A percentile compares a stretch with the other conserved stretches of the same genome.
phyloP scores from a whole-genome alignment of 2,113 vertebrate species.

The Casuarius casuarius region DNA sequence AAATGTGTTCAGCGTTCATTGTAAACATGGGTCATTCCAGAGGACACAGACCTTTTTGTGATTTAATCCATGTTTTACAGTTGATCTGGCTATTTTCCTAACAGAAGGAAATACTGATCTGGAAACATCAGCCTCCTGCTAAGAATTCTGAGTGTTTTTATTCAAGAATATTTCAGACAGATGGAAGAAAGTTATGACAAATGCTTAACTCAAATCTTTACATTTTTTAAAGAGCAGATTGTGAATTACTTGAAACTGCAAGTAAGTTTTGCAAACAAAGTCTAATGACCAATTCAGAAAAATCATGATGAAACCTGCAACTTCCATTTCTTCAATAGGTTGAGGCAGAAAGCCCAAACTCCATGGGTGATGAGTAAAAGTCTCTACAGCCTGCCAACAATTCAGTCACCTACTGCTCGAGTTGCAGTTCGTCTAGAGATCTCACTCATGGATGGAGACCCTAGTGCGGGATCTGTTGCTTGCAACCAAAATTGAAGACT shows the following conservation, averaged over 20 bases:
- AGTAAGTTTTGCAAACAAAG: not conserved
- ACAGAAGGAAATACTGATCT: not conserved
- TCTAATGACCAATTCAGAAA: not conserved
- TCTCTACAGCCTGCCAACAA: not conserved
- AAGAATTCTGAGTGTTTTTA: not conserved
- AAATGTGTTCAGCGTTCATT: not conserved
- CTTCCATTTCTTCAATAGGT: not conserved
- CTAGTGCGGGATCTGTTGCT: not conserved
- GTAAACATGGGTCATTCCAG: not conserved
- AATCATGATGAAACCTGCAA: not conserved
- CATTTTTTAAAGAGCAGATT: not conserved
- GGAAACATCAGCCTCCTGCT: not conserved
- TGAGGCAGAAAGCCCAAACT: not conserved
- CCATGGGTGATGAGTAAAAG: not conserved
- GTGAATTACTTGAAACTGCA: not conserved
- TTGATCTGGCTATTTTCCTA: not conserved
- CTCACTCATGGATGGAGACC: not conserved
- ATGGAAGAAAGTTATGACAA: not conserved
- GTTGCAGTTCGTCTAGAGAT: rapidly evolving
- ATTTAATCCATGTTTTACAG: not conserved
- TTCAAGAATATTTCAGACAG: not conserved
- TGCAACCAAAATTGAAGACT: not conserved
- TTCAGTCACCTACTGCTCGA: not conserved
- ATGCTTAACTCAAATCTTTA: not conserved
- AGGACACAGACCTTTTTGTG: not conserved